phyloP scores from a whole-genome alignment of 1,140 invertebrate species.

The Trichomalopsis sarcophagae region DNA sequence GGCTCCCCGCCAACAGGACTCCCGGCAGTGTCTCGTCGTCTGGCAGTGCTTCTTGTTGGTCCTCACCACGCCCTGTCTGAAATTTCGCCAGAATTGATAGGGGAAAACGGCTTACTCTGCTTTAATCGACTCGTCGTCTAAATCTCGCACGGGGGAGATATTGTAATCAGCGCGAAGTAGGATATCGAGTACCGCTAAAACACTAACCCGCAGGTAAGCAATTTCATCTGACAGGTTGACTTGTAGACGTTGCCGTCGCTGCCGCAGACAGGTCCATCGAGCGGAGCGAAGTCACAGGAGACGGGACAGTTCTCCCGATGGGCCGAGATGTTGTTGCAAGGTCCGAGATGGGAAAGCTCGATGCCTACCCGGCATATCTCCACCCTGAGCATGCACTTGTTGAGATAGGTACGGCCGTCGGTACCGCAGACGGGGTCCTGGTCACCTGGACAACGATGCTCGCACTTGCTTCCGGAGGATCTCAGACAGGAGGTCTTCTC shows the following conservation, averaged over 20 bases:
- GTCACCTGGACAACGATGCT: constrained; percentile 85
- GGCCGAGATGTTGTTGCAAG: constrained; percentile 91
- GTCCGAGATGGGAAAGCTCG: constrained; percentile 85
- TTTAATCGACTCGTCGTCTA: constrained; percentile 24
- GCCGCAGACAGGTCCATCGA: constrained; percentile 92
- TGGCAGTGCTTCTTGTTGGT: constrained; percentile 92
- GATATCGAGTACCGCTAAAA: too few relatives aligned
- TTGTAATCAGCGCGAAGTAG: too few relatives aligned
- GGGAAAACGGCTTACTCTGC: too few relatives aligned
- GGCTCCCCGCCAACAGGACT: constrained; percentile 91
- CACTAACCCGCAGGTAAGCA: constrained; percentile 89
- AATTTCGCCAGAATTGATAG: not conserved
- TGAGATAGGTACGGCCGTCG: constrained; percentile 91
- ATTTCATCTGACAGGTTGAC: constrained; percentile 94
- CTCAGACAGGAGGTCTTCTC: constrained; percentile 80
- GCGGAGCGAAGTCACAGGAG: constrained; percentile 86
- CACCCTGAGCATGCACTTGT: constrained; percentile 92
- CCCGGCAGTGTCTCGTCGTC: constrained; percentile 92
- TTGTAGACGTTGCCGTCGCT: constrained; percentile 95
- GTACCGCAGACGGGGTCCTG: constrained; percentile 93
- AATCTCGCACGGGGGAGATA: not conserved
- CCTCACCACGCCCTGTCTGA: constrained; percentile 86
- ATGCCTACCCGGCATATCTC: constrained; percentile 86
- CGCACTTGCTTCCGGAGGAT: constrained; percentile 85
- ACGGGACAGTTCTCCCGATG: constrained; percentile 91